phyloP scores from a whole-genome alignment of 2,113 vertebrate species.

The Eolophus roseicapilla region DNA sequence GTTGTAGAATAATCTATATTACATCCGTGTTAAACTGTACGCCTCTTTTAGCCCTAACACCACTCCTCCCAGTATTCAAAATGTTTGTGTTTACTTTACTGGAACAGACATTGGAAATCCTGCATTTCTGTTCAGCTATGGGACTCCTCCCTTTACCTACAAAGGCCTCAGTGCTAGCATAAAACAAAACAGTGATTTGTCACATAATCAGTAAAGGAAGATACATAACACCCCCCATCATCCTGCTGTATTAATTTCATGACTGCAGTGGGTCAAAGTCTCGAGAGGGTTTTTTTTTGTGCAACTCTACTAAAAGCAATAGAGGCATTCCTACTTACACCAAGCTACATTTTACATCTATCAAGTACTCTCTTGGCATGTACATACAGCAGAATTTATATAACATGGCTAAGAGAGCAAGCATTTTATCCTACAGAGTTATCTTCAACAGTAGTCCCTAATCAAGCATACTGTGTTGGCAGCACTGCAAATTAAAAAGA shows the following conservation, averaged over 20 bases:
- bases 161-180: neutral
- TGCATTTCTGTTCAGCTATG: neutral
- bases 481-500: slow-evolving; percentile 52
- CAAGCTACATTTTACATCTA: neutral
- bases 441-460: slow-evolving; percentile 33
- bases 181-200: slow-evolving; percentile 2
- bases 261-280: neutral
- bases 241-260: neutral
- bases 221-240: neutral
- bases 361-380: neutral
- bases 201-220: neutral
- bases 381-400: slow-evolving; percentile 33
- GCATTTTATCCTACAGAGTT: slow-evolving; percentile 48
- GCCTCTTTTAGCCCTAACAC: neutral
- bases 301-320: neutral
- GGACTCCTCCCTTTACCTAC: neutral
- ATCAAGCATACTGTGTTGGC: slow-evolving; percentile 28
- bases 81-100: neutral
- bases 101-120: neutral
- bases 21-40: neutral
- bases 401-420: neutral
- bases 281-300: neutral
- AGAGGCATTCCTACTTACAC: neutral
- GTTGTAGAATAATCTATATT: slow-evolving; percentile 19
- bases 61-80: neutral